Evolutionary conservation across 1,140 invertebrate species (phyloP), one percentile per base, ranked within the genome.

Genomic region (Orchesella cincta): DNA sequence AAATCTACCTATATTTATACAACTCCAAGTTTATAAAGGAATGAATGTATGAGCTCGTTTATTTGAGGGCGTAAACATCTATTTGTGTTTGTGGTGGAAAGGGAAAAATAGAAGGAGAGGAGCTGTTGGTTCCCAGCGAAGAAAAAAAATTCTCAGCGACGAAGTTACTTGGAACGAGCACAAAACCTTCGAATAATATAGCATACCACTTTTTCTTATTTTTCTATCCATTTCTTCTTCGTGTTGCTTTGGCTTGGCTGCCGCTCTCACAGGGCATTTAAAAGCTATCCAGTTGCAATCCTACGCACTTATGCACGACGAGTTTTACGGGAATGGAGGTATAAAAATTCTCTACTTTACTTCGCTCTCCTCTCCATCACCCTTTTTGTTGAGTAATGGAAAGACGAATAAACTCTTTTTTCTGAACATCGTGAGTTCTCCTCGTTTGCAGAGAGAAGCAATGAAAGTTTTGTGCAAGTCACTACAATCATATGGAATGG

Each of bases 391-490:
- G 23, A 57, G 12, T 57, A 23, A 12, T 57, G 39, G 39, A 46
- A 46, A 46, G 20, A 46, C 8, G 39, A 46, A 46, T 20, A 46
- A 46, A 46, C 39, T 46, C 8, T 46, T 46, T 46, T 46, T 46
- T 46, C 39, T 46, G 8, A 8, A 46, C 20, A 20, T 20, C 20
- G 39, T 46, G 8, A 12, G 8, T 20, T 46, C 23, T 57, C 23
- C 23, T 57, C 39, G 39, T 46, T 57, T 57, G 52, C 23, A 14
- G 23, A 8, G 14, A 26, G 23, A 57, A 57, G 23, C 52, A n/a
- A 57, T 57, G 52, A 57, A 57, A 57, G 8, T 46, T 57, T 57
- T 57, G 14, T 57, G 52, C 52, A 57, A 57, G 52, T 57, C 52
- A 57, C 52, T 57, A n/a, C 52, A 57, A 57, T 57, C 52, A 8